These are phyloP conservation scores for Globicephala melas DNA, from an alignment of 2,113 vertebrate species.

Conservation along the genomic window DNA sequence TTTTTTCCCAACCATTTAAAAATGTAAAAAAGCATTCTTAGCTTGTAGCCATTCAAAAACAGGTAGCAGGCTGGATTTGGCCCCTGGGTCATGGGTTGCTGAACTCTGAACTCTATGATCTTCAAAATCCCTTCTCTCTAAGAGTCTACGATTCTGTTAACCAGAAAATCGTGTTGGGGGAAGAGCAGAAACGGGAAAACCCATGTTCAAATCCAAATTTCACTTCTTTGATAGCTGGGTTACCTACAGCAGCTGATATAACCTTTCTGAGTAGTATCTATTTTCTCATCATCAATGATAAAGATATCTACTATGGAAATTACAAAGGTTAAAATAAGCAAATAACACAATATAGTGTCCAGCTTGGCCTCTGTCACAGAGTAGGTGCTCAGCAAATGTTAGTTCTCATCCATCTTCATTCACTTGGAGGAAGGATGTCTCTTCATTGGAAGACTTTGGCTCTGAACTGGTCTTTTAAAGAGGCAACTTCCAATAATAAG, in stretches of 20 bases:
- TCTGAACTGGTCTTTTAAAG: not conserved
- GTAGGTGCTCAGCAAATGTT: not conserved
- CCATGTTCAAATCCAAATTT: not conserved
- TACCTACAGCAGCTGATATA: not conserved
- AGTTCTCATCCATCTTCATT: not conserved
- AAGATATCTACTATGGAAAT: not conserved
- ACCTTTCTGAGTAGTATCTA: not conserved
- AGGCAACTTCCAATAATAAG: not conserved
- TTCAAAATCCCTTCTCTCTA: not conserved
- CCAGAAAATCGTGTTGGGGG: not conserved
- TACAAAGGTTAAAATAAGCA: not conserved
- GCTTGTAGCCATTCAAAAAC: not conserved
- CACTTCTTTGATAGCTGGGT: not conserved
- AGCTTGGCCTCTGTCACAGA: not conserved
- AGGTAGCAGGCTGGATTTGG: not conserved
- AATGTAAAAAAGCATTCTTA: not conserved
- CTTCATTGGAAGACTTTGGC: not conserved
- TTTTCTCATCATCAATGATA: not conserved
- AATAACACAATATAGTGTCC: rapidly evolving
- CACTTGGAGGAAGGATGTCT: not conserved
- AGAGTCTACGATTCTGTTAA: not conserved
- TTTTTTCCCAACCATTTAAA: not conserved
- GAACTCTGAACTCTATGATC: not conserved
- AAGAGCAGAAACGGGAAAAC: not conserved
- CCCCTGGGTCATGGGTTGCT: not conserved